Base-by-base conservation (phyloP, 2,113 vertebrate genomes). In the Pantherophis guttatus region DNA sequence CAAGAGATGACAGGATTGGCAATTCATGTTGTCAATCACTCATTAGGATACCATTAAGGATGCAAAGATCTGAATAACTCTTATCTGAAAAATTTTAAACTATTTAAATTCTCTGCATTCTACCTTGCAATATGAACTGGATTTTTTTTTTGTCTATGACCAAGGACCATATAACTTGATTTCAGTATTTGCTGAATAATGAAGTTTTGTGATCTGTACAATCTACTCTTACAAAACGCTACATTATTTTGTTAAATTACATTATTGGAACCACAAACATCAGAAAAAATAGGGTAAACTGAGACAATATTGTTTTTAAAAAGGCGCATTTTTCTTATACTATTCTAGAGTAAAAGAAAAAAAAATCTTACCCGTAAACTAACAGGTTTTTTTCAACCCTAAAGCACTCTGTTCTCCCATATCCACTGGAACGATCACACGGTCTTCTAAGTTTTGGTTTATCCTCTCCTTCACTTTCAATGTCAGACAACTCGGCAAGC, bases 361-460 rank as follows among this genome's bases (percentile, higher is more conserved):
- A 94, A 44, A 7, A 8, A 57, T 90, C 96, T 95, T 98, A 99
- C 99, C 99, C 99, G 57, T 99, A 99, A 90, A 99, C 99, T 88
- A 99, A 98, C 88, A 99, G 96, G 96, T 99, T 99, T 96, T 99
- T 99, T 96, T 99, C 99, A 55, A 99, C 99, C 48, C 99, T 97
- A 96, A 99, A 99, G 96, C 99, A 99, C 94, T 99, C 99, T 0
- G 99, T 99, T 96, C 99, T 98, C 0, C 99, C 99, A 0, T 99
- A 99, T 95, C 98, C 99, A 92, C 94, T 99, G 92, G 98, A 98
- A 1, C 99, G 98, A 94, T 99, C 99, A 54, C 98, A 98, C 0
- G 98, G 98, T 93, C 99, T 97, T 55, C 99, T 98, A 19, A 99
- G 98, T 94, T 99, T 99, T 0, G 99, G 99, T 86, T 99, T 99